Conservation (phyloP, 1,140 invertebrate species). For the Bombus soroeensis region DNA sequence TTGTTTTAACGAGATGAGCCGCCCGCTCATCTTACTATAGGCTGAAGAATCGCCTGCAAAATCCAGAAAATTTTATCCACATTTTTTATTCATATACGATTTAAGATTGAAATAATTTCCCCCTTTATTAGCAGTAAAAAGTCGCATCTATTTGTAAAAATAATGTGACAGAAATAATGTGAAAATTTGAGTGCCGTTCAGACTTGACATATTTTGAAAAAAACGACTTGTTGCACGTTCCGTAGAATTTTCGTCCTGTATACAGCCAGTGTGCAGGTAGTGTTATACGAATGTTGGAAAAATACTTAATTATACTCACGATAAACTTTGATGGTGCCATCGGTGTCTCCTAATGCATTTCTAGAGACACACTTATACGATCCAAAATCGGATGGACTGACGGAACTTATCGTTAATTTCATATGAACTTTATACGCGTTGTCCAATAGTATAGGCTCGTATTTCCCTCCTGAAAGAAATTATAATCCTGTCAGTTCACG, state of each 20-base stretch:
- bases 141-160: neutral
- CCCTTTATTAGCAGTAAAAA: neutral
- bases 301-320: conserved; percentile 83
- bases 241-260: neutral
- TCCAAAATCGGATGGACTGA: conserved; percentile 88
- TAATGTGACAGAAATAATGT: too few species aligned
- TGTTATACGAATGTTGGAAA: neutral
- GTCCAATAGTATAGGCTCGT: conserved; percentile 87
- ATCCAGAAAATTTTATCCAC: neutral
- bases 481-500: neutral
- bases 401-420: conserved; percentile 88
- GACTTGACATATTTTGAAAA: neutral
- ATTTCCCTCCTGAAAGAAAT: conserved; percentile 87
- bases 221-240: neutral
- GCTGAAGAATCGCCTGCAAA: neutral
- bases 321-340: conserved; percentile 94
- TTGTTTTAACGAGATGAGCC: neutral
- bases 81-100: neutral
- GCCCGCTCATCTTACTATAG: neutral
- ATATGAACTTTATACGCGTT: conserved; percentile 91
- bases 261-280: neutral
- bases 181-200: neutral
- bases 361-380: conserved; percentile 94
- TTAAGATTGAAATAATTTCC: neutral
- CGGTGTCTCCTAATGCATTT: conserved; percentile 93